Evolutionary conservation across 2,888 invertebrate species (phyloP).

Genomic region (Hylaea fasciaria): DNA sequence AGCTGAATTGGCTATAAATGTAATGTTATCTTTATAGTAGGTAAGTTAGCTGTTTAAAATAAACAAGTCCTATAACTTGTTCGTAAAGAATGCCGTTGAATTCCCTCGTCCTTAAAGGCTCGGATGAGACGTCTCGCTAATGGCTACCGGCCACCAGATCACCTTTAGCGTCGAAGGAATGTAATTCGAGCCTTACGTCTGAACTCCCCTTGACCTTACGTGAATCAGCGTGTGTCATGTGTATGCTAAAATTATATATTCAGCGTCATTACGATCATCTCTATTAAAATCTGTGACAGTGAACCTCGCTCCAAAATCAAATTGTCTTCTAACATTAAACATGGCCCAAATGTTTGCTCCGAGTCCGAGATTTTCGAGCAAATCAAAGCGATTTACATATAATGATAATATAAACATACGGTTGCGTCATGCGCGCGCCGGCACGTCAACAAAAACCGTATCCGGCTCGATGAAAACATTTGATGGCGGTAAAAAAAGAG

Average conservation of each 20-base stretch:
- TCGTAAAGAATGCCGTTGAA: constrained; percentile 29
- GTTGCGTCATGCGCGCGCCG: constrained; percentile 67
- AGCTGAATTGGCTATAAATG: constrained; percentile 8
- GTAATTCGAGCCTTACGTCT: constrained; percentile 42
- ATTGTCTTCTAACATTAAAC: constrained; percentile 4
- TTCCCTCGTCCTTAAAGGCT: constrained; percentile 31
- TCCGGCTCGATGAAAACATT: constrained; percentile 72
- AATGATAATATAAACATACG: constrained; percentile 63
- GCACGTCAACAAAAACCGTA: constrained; percentile 65
- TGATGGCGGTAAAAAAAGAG: constrained; percentile 58
- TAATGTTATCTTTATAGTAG: constrained; percentile 8
- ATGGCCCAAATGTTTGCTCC: neutral
- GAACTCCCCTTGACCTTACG: constrained; percentile 51
- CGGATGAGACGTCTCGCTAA: constrained; percentile 50
- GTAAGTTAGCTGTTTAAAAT: constrained; percentile 10
- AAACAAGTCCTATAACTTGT: constrained; percentile 5
- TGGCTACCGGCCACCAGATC: constrained; percentile 45
- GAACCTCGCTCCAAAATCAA: constrained; percentile 13
- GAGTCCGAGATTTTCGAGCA: constrained; percentile 42
- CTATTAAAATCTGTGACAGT: constrained; percentile 16
- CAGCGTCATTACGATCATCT: constrained; percentile 28
- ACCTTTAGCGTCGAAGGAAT: constrained; percentile 58
- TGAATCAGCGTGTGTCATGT: constrained; percentile 39
- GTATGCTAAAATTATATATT: constrained; percentile 28
- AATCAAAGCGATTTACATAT: constrained; percentile 57